Base-by-base conservation (phyloP, 1,140 invertebrate genomes). In the Drosophila elegans region DNA sequence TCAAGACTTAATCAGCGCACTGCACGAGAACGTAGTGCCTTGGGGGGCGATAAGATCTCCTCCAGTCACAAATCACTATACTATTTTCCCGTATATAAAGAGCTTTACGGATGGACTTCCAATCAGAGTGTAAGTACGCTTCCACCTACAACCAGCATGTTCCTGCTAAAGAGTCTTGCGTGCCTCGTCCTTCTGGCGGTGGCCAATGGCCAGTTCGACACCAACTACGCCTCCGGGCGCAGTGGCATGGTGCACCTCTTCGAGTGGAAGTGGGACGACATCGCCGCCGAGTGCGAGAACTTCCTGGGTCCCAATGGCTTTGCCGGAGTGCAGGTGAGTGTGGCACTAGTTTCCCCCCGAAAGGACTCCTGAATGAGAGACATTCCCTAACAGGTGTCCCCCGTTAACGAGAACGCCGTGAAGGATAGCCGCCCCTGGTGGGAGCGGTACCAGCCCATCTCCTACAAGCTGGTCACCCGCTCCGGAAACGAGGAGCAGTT, bases 391-490 rank as follows among this genome's bases (percentile, higher is more conserved):
- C 5, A 91, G 90, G 90, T 91, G 1, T 92, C 91, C 3, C 91
- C 91, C 6, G 78, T 82, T 12, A 92, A 86, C 38, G 91, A 92
- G 74, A 92, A 92, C 46, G 74, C 78, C n/a, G 80, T 92, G 39
- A 63, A 79, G 38, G 52, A 51, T 11, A 60, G 89, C 12, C 94
- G 96, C 54, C 95, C 94, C 71, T 97, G 94, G 97, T 97, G 95
- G 93, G 97, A 98, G 92, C 93, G 97, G 4, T 98, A 98, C 78
- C 97, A 98, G 92, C 97, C 97, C 0, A 95, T 98, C 62, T 97
- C 97, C n/a, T 98, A 98, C 92, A 94, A 95, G 32, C 92, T 97
- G 29, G 82, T 74, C 0, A 97, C 96, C 1, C 93, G 97, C 53
- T 97, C 96, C 52, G 98, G 98, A 27, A 95, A 94, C 66, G 95